These are phyloP conservation scores for Scortum barcoo DNA, from an alignment of 2,113 vertebrate species.

Conservation along the genomic window DNA sequence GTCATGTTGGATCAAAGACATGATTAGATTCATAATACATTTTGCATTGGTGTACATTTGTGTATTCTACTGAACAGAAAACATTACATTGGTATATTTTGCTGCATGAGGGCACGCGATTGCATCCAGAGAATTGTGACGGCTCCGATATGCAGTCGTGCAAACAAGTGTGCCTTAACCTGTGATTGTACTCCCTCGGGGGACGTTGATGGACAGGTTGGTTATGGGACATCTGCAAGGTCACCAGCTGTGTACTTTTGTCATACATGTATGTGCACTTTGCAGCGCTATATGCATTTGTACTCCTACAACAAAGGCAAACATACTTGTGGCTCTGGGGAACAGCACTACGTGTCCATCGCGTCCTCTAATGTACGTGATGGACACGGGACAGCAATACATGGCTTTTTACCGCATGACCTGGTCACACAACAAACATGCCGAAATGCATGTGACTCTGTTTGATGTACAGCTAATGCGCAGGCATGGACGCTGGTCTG, in stretches of 20 bases:
- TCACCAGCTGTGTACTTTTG: slow-evolving; percentile 33
- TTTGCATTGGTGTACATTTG: background rate
- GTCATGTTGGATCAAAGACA: slow-evolving; percentile 54
- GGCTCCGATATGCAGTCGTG: background rate
- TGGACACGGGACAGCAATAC: slow-evolving; percentile 13
- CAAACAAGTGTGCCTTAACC: slow-evolving; percentile 24
- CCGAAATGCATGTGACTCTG: slow-evolving; percentile 11
- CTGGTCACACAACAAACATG: slow-evolving; percentile 13
- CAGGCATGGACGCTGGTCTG: background rate
- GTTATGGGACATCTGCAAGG: background rate
- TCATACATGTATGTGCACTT: slow-evolving; percentile 67
- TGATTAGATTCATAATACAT: slow-evolving; percentile 9
- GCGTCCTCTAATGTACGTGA: slow-evolving; percentile 33
- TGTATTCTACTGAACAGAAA: background rate
- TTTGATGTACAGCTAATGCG: slow-evolving; percentile 21
- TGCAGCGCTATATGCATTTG: slow-evolving; percentile 30
- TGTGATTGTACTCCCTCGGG: slow-evolving; percentile 36
- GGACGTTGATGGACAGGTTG: slow-evolving; percentile 45
- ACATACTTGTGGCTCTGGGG: slow-evolving; percentile 22
- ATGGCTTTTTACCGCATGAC: slow-evolving; percentile 15
- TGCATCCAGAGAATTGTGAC: slow-evolving; percentile 15
- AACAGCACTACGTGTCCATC: slow-evolving; percentile 34
- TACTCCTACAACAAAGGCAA: slow-evolving; percentile 15
- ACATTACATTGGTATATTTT: slow-evolving; percentile 13
- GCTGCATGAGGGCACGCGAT: background rate